Base-by-base conservation (phyloP, 2,797 vertebrate genomes). In the Xiphorhynchus erythropygius region DNA sequence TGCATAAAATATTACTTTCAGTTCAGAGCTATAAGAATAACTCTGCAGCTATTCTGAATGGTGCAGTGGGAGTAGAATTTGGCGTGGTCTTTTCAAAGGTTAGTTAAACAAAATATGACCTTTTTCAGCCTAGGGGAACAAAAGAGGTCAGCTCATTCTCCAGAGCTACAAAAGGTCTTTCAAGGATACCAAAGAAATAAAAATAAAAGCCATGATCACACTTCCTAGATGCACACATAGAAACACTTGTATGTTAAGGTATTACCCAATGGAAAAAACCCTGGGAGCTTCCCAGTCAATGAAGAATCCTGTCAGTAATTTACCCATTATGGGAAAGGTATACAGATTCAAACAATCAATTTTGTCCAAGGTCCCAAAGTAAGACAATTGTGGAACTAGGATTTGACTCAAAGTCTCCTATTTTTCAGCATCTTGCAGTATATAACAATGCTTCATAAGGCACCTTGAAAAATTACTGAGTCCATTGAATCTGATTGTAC, bases 91-190 rank as follows among this genome's bases (percentile, higher is more conserved):
- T 94, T 92, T 93, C 92, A 96, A 96, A 95, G 95, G 90, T 96
- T 96, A 96, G 88, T 96, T 96, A 95, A 95, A 95, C 92, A 96
- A 93, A 96, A 93, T 94, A 93, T 78, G 93, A 92, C 92, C 90
- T 89, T 95, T 90, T 96, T 93, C 89, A 96, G 94, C 78, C 86
- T 74, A 50, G 9, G 33, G 60, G 78, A 95, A 97, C 89, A 96
- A 96, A 96, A 92, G 75, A 80, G 88, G 84, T 94, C 90, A 96
- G 68, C 64, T 94, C 89, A 94, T 96, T 96, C 92, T 96, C 81
- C 86, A 85, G 90, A 90, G 46, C 70, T 92, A 92, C 95, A 96
- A 95, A 95, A 87, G 88, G 73, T 94, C 89, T 96, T 96, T 96
- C 91, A 94, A 86, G 69, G 18, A 89, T 84, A 94, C 73, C 82